Conservation (phyloP, 1,140 invertebrate species). For the Trichogramma pretiosum region DNA sequence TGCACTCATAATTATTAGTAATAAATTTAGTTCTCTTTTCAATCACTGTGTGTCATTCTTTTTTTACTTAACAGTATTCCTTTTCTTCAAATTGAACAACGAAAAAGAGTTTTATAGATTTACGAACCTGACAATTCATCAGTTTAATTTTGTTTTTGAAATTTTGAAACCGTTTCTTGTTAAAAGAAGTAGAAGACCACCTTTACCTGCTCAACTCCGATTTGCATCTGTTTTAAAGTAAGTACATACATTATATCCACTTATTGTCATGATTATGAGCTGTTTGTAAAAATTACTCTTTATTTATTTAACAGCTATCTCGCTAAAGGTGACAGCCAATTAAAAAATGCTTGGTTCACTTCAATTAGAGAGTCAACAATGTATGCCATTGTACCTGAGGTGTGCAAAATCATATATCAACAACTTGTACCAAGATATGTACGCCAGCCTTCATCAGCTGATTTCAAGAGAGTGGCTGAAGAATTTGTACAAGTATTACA, state of each 20-base stretch:
- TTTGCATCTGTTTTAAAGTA: neutral
- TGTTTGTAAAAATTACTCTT: neutral
- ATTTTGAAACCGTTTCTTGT: neutral
- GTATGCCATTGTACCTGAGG: neutral
- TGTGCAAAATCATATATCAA: neutral
- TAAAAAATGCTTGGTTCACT: neutral
- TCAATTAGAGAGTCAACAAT: neutral
- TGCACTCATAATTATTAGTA: too few relatives aligned
- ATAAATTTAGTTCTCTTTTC: too few relatives aligned
- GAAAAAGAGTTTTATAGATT: neutral
- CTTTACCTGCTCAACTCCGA: neutral
- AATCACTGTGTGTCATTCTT: too few relatives aligned
- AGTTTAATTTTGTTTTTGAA: neutral
- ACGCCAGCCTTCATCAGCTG: neutral
- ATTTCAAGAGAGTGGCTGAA: conserved; percentile 22
- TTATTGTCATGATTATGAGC: neutral
- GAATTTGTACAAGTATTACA: conserved; percentile 29
- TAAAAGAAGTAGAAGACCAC: neutral
- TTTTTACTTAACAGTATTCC: neutral
- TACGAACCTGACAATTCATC: neutral
- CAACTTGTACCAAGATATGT: neutral
- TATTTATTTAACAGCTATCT: neutral
- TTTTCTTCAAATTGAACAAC: neutral
- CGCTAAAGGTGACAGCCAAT: neutral
- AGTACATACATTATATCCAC: neutral